These are phyloP conservation scores for Caenorhabditis sulstoni DNA, from an alignment of 2,888 invertebrate genomes.

Conservation along the genomic window DNA sequence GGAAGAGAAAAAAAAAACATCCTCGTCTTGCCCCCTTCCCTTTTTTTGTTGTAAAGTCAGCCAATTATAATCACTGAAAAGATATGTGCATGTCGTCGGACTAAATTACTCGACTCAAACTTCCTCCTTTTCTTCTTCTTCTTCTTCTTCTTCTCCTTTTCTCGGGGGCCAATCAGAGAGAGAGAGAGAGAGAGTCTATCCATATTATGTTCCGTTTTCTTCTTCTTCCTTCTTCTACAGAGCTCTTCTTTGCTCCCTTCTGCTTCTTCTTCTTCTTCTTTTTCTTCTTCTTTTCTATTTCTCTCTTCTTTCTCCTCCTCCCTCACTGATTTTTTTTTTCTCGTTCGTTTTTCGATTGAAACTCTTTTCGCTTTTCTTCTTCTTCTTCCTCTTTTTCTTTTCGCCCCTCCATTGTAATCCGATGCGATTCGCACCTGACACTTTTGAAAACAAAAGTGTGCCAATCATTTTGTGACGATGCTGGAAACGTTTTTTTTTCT, in stretches of 20 bases:
- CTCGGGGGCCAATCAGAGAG: constrained; percentile 24
- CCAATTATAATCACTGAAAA: background rate
- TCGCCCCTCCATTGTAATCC: background rate
- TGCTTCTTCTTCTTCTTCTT: background rate
- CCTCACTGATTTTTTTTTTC: background rate
- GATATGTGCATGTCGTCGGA: too few relatives aligned
- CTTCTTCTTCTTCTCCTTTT: constrained; percentile 4
- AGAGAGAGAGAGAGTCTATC: constrained; percentile 16
- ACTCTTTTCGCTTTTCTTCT: background rate
- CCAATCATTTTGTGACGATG: too few relatives aligned
- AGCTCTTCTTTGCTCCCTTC: background rate
- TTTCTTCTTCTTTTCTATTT: background rate
- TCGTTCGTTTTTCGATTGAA: constrained; percentile 12
- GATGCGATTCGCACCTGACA: background rate
- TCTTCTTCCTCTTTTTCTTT: background rate
- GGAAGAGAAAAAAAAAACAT: too few relatives aligned
- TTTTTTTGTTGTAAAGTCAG: background rate
- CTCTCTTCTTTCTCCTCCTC: background rate
- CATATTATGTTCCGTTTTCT: constrained; percentile 34
- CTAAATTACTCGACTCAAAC: too few relatives aligned
- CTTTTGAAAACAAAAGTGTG: too few relatives aligned
- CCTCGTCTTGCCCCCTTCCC: too few relatives aligned
- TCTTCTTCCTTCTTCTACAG: background rate
- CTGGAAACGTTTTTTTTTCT: too few relatives aligned
- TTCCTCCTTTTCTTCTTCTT: background rate